Evolutionary conservation across 2,888 invertebrate genomes (phyloP).

Genomic region (Mythimna pallens): DNA sequence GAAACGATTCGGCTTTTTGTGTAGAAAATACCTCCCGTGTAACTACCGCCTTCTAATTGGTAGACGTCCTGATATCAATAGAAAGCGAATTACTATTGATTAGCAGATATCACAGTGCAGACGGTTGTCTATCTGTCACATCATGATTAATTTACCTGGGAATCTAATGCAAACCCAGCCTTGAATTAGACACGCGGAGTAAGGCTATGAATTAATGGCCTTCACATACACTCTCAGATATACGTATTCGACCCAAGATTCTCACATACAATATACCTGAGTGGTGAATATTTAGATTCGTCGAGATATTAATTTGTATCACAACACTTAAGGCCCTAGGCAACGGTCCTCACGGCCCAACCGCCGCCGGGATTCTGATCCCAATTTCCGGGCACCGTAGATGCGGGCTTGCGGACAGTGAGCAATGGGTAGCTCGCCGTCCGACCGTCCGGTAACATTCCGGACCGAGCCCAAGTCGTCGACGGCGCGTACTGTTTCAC

Average conservation of each 20-base stretch:
- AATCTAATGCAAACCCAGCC: constrained; percentile 52
- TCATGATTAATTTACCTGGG: constrained; percentile 57
- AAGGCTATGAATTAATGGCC: constrained; percentile 61
- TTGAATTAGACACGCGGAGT: constrained; percentile 50
- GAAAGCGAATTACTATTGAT: constrained; percentile 22
- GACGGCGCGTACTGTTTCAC: no score
- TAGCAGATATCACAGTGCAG: constrained; percentile 30
- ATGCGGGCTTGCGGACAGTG: no score
- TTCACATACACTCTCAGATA: constrained; percentile 24
- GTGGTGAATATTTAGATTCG: constrained; percentile 42
- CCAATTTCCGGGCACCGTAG: no score
- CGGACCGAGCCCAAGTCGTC: no score
- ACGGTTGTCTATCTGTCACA: constrained; percentile 43
- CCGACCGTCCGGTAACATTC: no score
- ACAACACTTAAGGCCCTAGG: constrained; percentile 39
- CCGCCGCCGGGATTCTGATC: no score
- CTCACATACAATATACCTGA: constrained; percentile 37
- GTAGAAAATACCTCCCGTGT: no score
- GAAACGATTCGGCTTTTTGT: no score
- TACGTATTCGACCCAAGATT: constrained; percentile 5
- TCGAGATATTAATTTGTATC: constrained; percentile 58
- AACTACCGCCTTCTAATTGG: neutral
- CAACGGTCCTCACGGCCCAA: no score
- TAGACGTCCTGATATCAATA: no score
- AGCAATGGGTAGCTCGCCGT: no score